Conservation (phyloP, 2,797 vertebrate species). For the Muraenolepis orangiensis region DNA sequence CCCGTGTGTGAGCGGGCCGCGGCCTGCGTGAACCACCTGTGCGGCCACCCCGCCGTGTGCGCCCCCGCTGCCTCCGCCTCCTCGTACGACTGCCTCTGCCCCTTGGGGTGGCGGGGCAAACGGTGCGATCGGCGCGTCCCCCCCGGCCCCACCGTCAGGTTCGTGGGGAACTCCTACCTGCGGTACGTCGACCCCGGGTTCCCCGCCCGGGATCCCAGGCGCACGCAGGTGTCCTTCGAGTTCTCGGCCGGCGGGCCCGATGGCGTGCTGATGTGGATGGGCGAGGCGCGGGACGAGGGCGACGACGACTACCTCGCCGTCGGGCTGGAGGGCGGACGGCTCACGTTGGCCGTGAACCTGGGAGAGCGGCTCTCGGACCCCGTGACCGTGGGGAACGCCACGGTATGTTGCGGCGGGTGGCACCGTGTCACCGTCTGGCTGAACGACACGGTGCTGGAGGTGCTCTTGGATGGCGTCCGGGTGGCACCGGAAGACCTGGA, state of each 20-base stretch:
- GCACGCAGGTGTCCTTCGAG: constrained; percentile 76
- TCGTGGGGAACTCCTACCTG: constrained; percentile 80
- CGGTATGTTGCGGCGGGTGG: constrained; percentile 73
- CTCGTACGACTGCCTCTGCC: constrained; percentile 77
- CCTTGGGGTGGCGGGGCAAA: constrained; percentile 77
- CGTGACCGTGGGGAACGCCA: constrained; percentile 52
- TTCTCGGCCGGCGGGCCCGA: constrained; percentile 67
- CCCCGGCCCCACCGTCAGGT: constrained; percentile 66
- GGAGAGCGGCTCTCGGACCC: constrained; percentile 76
- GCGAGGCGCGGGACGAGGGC: constrained; percentile 75
- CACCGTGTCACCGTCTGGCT: constrained; percentile 70
- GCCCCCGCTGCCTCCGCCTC: constrained; percentile 47
- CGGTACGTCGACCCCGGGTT: constrained; percentile 77
- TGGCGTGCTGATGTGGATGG: constrained; percentile 82
- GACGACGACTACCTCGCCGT: constrained; percentile 83
- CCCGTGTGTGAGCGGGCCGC: constrained; percentile 72
- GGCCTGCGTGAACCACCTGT: constrained; percentile 67
- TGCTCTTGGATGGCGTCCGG: constrained; percentile 66
- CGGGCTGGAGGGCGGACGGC: constrained; percentile 71
- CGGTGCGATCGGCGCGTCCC: constrained; percentile 69
- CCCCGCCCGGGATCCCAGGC: constrained; percentile 68
- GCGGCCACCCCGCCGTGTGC: constrained; percentile 74
- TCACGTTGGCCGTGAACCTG: constrained; percentile 83
- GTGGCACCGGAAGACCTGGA: constrained; percentile 78
- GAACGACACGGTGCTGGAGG: constrained; percentile 77